Percentiles rank a stretch among this genome's conserved stretches.
Evolutionary conservation across 2,113 vertebrate genomes (phyloP).

Genomic region (Gobiocypris rarus): DNA sequence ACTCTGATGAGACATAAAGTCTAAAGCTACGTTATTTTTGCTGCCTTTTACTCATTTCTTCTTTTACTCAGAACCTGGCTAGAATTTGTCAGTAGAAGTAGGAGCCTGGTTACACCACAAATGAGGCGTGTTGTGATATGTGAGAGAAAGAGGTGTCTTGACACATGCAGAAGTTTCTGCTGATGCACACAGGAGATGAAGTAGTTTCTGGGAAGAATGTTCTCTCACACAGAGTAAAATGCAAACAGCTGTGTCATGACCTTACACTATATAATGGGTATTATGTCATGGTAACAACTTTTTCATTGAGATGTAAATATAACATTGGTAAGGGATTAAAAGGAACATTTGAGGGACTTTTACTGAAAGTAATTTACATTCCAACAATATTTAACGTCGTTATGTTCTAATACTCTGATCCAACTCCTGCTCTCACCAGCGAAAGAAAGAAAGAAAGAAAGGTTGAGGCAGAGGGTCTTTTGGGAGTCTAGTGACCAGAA

Average conservation of each 20-base stretch:
- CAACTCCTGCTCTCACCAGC: background rate
- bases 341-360: background rate
- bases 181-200: slow-evolving; percentile 12
- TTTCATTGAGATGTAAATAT: background rate
- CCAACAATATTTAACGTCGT: background rate
- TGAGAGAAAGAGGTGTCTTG: slow-evolving; percentile 21
- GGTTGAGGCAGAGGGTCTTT: slow-evolving; percentile 61
- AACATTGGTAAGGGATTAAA: background rate
- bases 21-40: background rate
- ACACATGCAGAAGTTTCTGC: slow-evolving; percentile 22
- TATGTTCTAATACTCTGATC: background rate
- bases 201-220: background rate
- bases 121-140: slow-evolving; percentile 16
- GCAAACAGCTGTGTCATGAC: slow-evolving; percentile 13
- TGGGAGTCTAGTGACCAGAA: slow-evolving; percentile 78
- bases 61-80: background rate
- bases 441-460: slow-evolving; percentile 9
- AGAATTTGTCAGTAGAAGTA: background rate
- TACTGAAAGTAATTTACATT: background rate
- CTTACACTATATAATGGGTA: background rate
- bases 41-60: background rate
- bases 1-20: background rate
- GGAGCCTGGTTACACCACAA: background rate
- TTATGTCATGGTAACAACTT: slow-evolving; percentile 3
- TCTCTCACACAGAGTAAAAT: background rate